These are phyloP conservation scores for Drosophila leonis DNA, from an alignment of 2,888 invertebrate species.

Conservation along the genomic window DNA sequence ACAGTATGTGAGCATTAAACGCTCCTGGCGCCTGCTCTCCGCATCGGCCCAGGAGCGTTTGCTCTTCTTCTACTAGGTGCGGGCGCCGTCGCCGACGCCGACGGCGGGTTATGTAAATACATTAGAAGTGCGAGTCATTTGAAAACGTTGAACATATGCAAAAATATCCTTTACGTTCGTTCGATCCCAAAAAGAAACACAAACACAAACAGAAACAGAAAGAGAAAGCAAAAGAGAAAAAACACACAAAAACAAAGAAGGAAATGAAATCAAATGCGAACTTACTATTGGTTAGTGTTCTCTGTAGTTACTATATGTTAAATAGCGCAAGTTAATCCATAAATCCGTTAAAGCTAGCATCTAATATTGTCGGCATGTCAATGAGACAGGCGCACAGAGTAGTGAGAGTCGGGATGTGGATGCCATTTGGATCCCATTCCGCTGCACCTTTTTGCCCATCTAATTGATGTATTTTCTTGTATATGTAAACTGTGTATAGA, in stretches of 20 bases:
- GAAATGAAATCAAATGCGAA: constrained; percentile 35
- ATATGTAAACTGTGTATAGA: constrained; percentile 70
- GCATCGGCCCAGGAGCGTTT: constrained; percentile 94
- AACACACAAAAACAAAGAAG: neutral
- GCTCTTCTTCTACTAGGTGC: constrained; percentile 92
- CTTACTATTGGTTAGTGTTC: constrained; percentile 67
- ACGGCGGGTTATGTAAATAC: constrained; percentile 61
- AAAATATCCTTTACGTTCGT: constrained; percentile 31
- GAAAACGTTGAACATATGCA: constrained; percentile 21
- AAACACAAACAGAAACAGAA: neutral
- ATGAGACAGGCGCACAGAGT: constrained; percentile 41
- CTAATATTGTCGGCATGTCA: constrained; percentile 40
- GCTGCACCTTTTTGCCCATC: constrained; percentile 56
- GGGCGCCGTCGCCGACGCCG: constrained; percentile 50
- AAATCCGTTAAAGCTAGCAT: constrained; percentile 56
- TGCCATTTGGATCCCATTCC: constrained; percentile 10
- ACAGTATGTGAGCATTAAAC: constrained; percentile 95
- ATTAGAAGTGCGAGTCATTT: constrained; percentile 48
- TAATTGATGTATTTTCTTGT: constrained; percentile 59
- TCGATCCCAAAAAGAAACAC: constrained; percentile 37
- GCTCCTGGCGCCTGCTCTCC: constrained; percentile 94
- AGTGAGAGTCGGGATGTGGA: constrained; percentile 25
- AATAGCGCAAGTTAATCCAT: constrained; percentile 73
- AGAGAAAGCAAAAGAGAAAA: too few species aligned
- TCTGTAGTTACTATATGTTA: constrained; percentile 73